Base-by-base conservation (phyloP, 2,888 invertebrate species). In the Microplitis deprimator region DNA sequence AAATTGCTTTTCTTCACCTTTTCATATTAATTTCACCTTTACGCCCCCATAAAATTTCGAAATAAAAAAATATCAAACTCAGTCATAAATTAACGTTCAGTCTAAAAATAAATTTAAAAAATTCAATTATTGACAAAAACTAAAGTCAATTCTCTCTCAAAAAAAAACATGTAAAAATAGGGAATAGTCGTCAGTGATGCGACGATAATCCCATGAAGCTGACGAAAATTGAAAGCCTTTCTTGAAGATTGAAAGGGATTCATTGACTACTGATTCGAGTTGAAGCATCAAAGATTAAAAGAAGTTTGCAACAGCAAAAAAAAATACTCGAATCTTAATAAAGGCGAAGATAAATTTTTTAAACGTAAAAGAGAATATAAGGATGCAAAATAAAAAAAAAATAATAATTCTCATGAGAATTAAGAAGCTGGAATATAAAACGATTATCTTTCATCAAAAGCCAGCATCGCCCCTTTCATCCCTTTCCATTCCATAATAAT, bases 1-100 rank as follows among this genome's bases (percentile, higher is more conserved):
- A 79, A 81, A 81, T 80, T 81, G 77, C 75, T 76, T 77, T 16
- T 68, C 61, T 16, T 68, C 50, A 59, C 7, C 8, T 41, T 67
- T 17, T 20, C 41, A 8, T 59, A 13, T 40, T 64, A 65, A 41
- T 74, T 61, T 60, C 71, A 70, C 41, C 50, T 8, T 50, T 50
- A 50, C 13, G 8, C 13, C 29, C 29, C 29, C 4, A 4, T 29
- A 4, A 29, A 29, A 29, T 29, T 20, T 29, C 3, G 3, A 29
- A 29, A 29, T 29, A 29, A 29, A 29, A 29, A 29, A 3, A 3
- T 29, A 29, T 29, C 3, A 29, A 29, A 29, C 29, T 29, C 29
- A 0, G 29, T 29, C 29, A 29, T 29, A 29, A 29, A 29, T 29
- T 29, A 29, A 29, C 4, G 29, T 29, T 29, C 20, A 20, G 29